Evolutionary conservation across 2,113 vertebrate genomes (phyloP).

Genomic region (Sebastes schlegelii): DNA sequence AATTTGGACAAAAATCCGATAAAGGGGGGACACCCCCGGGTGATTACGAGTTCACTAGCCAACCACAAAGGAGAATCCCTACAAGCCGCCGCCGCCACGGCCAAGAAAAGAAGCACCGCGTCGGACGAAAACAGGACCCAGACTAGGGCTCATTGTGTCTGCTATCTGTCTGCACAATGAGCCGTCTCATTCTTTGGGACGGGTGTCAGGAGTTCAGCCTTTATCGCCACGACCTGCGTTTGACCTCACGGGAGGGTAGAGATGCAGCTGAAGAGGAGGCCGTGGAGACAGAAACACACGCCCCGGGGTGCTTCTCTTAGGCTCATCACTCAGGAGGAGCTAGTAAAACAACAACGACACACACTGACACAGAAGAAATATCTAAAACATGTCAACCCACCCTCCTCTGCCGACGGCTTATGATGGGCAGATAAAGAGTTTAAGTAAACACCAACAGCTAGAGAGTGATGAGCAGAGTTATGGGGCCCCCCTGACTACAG

Average conservation of each 20-base stretch:
- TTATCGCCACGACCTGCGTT: slow-evolving; percentile 74
- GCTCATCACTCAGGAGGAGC: slow-evolving; percentile 62
- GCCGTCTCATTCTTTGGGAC: slow-evolving; percentile 66
- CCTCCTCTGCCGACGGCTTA: slow-evolving; percentile 10
- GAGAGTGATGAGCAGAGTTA: slow-evolving; percentile 2
- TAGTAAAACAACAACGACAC: slow-evolving; percentile 42
- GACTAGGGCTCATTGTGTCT: slow-evolving; percentile 72
- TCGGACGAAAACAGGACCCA: slow-evolving; percentile 51
- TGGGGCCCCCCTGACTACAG: slow-evolving; percentile 6
- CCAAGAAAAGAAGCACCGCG: slow-evolving; percentile 56
- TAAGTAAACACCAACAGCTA: slow-evolving; percentile 53
- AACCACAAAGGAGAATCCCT: slow-evolving; percentile 67
- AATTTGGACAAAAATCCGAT: slow-evolving; percentile 60
- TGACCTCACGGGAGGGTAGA: slow-evolving; percentile 74
- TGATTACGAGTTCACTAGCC: slow-evolving; percentile 67
- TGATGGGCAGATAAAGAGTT: slow-evolving; percentile 51
- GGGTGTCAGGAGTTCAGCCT: slow-evolving; percentile 81
- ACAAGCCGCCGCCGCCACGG: slow-evolving; percentile 24
- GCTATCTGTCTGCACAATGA: slow-evolving; percentile 79
- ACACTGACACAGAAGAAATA: slow-evolving; percentile 33
- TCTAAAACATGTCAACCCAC: slow-evolving; percentile 24
- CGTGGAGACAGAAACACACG: slow-evolving; percentile 44
- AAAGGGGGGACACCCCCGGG: slow-evolving; percentile 47
- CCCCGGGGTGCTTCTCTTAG: slow-evolving; percentile 54
- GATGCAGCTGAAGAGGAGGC: slow-evolving; percentile 71